These are phyloP conservation scores for Operophtera brumata DNA, from an alignment of 2,888 invertebrate species.

Conservation along the genomic window DNA sequence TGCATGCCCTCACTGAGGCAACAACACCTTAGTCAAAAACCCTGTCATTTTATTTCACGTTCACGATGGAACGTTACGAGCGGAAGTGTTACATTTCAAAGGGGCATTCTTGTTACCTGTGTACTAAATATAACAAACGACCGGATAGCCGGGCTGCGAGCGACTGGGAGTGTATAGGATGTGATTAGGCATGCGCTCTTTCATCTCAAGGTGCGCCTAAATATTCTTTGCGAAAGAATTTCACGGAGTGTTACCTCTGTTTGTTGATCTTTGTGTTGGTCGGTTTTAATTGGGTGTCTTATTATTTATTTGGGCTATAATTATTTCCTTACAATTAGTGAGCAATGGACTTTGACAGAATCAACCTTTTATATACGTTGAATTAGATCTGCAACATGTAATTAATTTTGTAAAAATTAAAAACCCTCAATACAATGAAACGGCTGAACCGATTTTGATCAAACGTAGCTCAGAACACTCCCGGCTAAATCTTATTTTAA, in stretches of 20 bases:
- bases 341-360: too few relatives aligned
- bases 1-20: constrained; percentile 25
- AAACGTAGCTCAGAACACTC: too few relatives aligned
- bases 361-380: too few relatives aligned
- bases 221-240: constrained; percentile 32
- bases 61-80: constrained; percentile 56
- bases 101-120: constrained; percentile 79
- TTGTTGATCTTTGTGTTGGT: constrained; percentile 17
- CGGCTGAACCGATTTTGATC: too few relatives aligned
- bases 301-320: background rate
- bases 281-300: constrained; percentile 6
- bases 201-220: constrained; percentile 56
- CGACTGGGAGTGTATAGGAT: constrained; percentile 33
- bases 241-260: constrained; percentile 16
- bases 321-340: too few relatives aligned
- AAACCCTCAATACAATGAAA: too few relatives aligned
- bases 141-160: constrained; percentile 45
- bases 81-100: constrained; percentile 79
- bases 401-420: too few relatives aligned
- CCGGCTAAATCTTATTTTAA: too few relatives aligned
- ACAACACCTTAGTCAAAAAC: background rate
- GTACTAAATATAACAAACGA: constrained; percentile 65
- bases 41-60: background rate
- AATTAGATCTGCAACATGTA: too few relatives aligned
- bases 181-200: constrained; percentile 59